Conservation (phyloP, 2,113 vertebrate genomes). For the Podarcis muralis region DNA sequence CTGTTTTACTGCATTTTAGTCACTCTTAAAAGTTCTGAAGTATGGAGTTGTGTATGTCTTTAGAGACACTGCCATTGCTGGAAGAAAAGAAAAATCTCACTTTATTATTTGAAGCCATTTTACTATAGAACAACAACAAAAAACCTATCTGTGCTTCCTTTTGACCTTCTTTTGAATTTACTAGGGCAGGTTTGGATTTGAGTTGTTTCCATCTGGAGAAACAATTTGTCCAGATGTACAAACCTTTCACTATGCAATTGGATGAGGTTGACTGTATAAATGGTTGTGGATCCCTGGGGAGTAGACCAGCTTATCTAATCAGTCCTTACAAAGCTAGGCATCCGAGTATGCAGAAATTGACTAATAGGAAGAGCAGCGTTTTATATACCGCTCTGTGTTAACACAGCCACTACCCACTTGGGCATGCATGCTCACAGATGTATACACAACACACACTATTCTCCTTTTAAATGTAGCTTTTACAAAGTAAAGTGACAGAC, state of each 20-base stretch:
- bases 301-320: constrained; percentile 52
- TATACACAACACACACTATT: neutral
- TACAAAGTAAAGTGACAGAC: neutral
- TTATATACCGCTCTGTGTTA: neutral
- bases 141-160: constrained; percentile 8
- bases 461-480: neutral
- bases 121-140: neutral
- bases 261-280: constrained; percentile 51
- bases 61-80: neutral
- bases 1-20: neutral
- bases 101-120: constrained; percentile 11
- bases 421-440: neutral
- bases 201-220: constrained; percentile 34
- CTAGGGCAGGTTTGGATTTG: constrained; percentile 64
- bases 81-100: neutral
- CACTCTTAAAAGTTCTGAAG: neutral
- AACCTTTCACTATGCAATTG: constrained; percentile 53
- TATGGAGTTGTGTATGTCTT: accelerated
- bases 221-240: constrained; percentile 46
- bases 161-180: constrained; percentile 34
- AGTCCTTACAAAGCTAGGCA: constrained; percentile 50
- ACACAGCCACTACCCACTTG: too few species aligned
- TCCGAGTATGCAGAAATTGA: constrained; percentile 45
- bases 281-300: constrained; percentile 6
- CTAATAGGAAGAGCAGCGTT: constrained; percentile 9